Evolutionary conservation across 2,888 invertebrate species (phyloP), one percentile per base, ranked within the genome.

Genomic region (Sminthurinus aureus): DNA sequence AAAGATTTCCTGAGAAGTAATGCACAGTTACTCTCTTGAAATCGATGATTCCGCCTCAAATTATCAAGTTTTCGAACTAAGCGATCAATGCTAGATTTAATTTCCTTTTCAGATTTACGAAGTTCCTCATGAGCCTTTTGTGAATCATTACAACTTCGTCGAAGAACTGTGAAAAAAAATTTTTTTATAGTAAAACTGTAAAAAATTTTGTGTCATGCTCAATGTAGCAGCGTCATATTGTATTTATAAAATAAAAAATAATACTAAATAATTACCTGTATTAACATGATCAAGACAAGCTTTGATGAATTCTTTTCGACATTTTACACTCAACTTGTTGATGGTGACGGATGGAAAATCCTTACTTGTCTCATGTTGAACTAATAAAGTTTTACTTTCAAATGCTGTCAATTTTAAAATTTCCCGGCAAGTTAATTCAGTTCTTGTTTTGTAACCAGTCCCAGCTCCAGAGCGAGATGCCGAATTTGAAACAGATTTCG

Each of bases 1-100:
- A n/a, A n/a, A n/a, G n/a, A n/a, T n/a, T n/a, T n/a, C n/a, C n/a
- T 38, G 38, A 38, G 38, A 2, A 77, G 58, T 58, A 77, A 12
- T n/a, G 77, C 77, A 77, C 77, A 77, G 22, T n/a, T 77, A 13
- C 58, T 52, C 15, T 77, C 58, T 20, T 58, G 77, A 77, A 77
- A 77, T 51, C 58, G 51, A 22, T 77, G 77, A 22, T 58, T 8
- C 15, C 77, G 52, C 58, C 77, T 52, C 52, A 77, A 20, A 24
- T 77, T 20, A 22, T 77, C 77, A 22, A 77, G 15, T 58, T 77
- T 77, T 11, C 58, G 51, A 22, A 77, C 77, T 20, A 77, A 22
- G 20, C 58, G 52, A 22, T 77, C 77, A 8, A 77, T 52, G 20
- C 58, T 58, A 24, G 52, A n/a, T 58, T 77, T n/a, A 58, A 77